Percentiles rank a stretch among this genome's conserved stretches.
These are phyloP conservation scores for Malthinus flaveolus DNA, from an alignment of 2,888 invertebrate species.

Conservation along the genomic window DNA sequence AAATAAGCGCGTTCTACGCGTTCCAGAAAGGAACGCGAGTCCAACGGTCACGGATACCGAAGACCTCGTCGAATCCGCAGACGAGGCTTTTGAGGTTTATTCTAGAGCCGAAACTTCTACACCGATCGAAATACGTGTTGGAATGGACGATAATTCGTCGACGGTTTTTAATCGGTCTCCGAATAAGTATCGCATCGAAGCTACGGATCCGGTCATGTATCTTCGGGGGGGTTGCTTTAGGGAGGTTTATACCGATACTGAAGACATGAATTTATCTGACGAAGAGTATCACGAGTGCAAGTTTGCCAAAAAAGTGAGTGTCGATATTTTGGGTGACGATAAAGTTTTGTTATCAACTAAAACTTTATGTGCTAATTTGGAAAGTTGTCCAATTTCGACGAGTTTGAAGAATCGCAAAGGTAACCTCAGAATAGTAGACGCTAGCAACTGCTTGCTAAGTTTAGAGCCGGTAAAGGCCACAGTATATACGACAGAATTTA, in stretches of 20 bases:
- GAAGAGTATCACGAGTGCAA: constrained; percentile 26
- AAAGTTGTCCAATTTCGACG: constrained; percentile 27
- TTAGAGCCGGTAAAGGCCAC: constrained; percentile 14
- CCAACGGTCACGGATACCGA: constrained; percentile 53
- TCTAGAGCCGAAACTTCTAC: constrained; percentile 46
- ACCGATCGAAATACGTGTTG: constrained; percentile 51
- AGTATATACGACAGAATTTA: constrained; percentile 26
- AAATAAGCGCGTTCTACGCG: constrained; percentile 8
- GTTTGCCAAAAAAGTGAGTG: constrained; percentile 22
- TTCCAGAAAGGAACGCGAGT: background rate
- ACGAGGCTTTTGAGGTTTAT: constrained; percentile 48
- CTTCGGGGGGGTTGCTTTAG: constrained; percentile 56
- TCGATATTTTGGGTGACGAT: constrained; percentile 26
- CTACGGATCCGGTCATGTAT: constrained; percentile 55
- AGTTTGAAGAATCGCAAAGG: constrained; percentile 14
- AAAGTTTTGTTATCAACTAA: constrained; percentile 25
- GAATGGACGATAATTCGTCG: constrained; percentile 54
- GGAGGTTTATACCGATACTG: constrained; percentile 59
- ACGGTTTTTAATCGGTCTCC: constrained; percentile 54
- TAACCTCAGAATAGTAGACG: constrained; percentile 33
- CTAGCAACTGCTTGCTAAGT: constrained; percentile 16
- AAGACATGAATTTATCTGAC: constrained; percentile 56
- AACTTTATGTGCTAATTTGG: constrained; percentile 17
- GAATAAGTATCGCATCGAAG: constrained; percentile 54
- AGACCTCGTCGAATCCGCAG: constrained; percentile 54